Evolutionary conservation across 2,113 vertebrate genomes (phyloP).

Genomic region (Xiphophorus couchianus): DNA sequence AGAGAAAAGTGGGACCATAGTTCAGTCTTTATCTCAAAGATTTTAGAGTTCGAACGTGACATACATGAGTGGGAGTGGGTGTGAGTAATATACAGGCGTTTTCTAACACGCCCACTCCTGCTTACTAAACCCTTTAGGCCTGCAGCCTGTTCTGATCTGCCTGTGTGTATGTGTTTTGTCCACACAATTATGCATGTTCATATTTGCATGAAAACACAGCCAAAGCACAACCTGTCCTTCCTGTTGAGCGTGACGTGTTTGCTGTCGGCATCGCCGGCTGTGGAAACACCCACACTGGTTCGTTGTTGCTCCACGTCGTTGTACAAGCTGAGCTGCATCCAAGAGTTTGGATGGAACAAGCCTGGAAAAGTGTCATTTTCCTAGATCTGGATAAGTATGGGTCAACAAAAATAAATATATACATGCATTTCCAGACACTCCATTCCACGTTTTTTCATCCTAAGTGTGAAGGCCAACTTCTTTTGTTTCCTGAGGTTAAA

Average conservation of each 20-base stretch:
- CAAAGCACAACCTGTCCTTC: constrained; percentile 65
- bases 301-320: constrained; percentile 35
- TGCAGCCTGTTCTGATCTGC: constrained; percentile 11
- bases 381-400: no score
- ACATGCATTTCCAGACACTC: background rate
- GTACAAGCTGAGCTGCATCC: constrained; percentile 17
- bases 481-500: background rate
- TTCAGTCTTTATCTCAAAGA: constrained; percentile 23
- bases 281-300: constrained; percentile 40
- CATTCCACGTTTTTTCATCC: no score
- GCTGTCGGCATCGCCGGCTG: constrained; percentile 27
- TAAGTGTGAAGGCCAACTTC: background rate
- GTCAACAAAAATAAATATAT: background rate
- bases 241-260: constrained; percentile 46
- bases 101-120: constrained; percentile 11
- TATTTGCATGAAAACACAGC: constrained; percentile 40
- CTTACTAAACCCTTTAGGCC: background rate
- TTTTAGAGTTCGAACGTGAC: constrained; percentile 28
- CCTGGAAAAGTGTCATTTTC: background rate
- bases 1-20: constrained; percentile 16
- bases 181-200: constrained; percentile 5
- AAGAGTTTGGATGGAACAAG: constrained; percentile 13
- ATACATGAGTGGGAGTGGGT: constrained; percentile 39
- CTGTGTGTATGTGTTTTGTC: constrained; percentile 18
- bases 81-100: constrained; percentile 30